These are phyloP conservation scores for Protomyctophum bolini DNA, from an alignment of 2,113 vertebrate species.

Conservation along the genomic window DNA sequence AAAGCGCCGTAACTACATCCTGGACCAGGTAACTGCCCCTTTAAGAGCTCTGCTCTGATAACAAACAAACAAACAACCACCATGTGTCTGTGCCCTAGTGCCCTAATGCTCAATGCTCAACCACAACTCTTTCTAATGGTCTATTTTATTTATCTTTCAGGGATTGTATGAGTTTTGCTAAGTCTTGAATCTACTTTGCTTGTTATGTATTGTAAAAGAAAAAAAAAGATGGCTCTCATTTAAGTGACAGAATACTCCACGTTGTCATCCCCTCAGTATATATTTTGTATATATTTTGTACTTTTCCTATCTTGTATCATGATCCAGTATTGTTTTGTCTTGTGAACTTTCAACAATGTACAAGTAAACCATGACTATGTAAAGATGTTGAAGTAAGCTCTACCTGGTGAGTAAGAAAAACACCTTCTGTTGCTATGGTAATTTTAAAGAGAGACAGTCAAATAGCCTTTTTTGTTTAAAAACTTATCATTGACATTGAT, in stretches of 20 bases:
- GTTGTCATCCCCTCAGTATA: constrained; percentile 69
- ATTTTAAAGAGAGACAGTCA: constrained; percentile 73
- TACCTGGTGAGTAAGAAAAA: constrained; percentile 86
- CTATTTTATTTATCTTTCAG: constrained; percentile 81
- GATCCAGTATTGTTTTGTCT: constrained; percentile 76
- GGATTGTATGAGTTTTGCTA: constrained; percentile 71
- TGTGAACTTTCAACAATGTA: constrained; percentile 80
- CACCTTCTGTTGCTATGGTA: constrained; percentile 83
- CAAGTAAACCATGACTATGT: constrained; percentile 84
- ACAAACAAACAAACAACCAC: constrained; percentile 59
- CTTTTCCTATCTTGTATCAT: constrained; percentile 64
- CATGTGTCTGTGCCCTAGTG: constrained; percentile 73
- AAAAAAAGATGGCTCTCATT: constrained; percentile 63
- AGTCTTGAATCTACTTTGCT: constrained; percentile 75
- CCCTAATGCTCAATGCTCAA: constrained; percentile 44
- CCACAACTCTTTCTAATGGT: constrained; percentile 75
- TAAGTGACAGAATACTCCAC: constrained; percentile 70
- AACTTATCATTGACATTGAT: constrained; percentile 42
- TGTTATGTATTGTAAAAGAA: constrained; percentile 68
- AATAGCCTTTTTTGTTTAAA: constrained; percentile 62
- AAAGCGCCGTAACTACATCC: constrained; percentile 92
- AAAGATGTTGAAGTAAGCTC: constrained; percentile 86
- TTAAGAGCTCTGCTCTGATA: constrained; percentile 33
- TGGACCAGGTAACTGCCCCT: constrained; percentile 87
- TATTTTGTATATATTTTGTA: constrained; percentile 66